phyloP scores from a whole-genome alignment of 2,888 invertebrate genomes.

The Acleris laterana region DNA sequence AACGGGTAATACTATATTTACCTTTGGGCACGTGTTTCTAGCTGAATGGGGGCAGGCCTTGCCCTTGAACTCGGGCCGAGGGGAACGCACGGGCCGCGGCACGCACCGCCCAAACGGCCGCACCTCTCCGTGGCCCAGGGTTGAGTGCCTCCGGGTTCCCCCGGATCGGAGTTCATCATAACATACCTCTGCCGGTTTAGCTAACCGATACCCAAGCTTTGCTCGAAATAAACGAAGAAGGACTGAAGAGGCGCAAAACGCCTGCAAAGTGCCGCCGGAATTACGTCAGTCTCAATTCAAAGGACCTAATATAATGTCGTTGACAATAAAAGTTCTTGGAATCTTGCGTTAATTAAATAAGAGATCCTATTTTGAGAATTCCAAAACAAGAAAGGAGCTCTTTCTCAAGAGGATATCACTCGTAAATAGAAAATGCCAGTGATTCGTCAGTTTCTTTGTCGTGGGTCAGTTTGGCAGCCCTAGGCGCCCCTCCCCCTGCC shows the following conservation, averaged over 20 bases:
- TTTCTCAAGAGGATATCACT: conserved; percentile 1
- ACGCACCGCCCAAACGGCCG: conserved; percentile 74
- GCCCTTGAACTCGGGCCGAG: conserved; percentile 74
- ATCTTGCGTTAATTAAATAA: not conserved
- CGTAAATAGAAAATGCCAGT: conserved; percentile 3
- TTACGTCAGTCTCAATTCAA: not conserved
- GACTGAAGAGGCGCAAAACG: too few species aligned
- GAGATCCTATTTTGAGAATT: not conserved
- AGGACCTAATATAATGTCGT: not conserved
- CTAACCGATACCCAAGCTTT: too few species aligned
- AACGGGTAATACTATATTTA: conserved; percentile 79
- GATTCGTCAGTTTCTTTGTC: conserved; percentile 11
- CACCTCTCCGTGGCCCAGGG: conserved; percentile 48
- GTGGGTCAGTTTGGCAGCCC: conserved; percentile 34
- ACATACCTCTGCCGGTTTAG: not conserved
- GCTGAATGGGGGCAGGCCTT: conserved; percentile 79
- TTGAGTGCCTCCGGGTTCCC: conserved; percentile 29
- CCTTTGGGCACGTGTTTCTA: conserved; percentile 80
- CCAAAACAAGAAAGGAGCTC: too few species aligned
- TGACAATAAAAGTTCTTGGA: not conserved
- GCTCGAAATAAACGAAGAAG: too few species aligned
- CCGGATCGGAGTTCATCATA: not conserved
- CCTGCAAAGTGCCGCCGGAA: not conserved
- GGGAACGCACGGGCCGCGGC: conserved; percentile 66
- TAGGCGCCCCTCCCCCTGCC: conserved; percentile 41